Conservation (phyloP, 2,888 invertebrate species). For the Carpatolechia fugitivella region DNA sequence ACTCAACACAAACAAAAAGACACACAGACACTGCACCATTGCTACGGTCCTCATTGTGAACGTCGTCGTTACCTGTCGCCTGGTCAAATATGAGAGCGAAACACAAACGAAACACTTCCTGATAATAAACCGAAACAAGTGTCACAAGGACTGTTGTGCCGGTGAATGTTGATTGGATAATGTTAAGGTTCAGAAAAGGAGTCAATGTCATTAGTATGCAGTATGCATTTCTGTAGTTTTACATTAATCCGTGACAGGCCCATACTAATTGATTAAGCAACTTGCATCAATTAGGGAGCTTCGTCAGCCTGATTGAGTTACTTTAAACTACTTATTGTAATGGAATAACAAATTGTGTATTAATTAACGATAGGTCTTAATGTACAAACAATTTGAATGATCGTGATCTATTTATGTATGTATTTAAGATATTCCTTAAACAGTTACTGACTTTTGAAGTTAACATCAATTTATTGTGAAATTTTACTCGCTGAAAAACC, state of each 20-base stretch:
- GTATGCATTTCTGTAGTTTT: neutral
- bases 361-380: too few relatives aligned
- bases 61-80: neutral
- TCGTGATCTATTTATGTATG: too few relatives aligned
- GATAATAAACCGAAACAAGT: neutral
- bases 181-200: neutral
- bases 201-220: conserved; percentile 5
- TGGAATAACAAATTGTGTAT: too few relatives aligned
- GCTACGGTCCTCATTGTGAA: conserved; percentile 4
- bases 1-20: conserved; percentile 15
- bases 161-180: neutral
- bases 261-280: conserved; percentile 6
- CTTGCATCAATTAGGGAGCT: neutral
- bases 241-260: neutral
- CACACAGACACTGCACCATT: conserved; percentile 7
- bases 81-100: neutral
- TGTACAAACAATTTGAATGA: too few relatives aligned
- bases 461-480: too few relatives aligned
- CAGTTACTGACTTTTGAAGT: too few relatives aligned
- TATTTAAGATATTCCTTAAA: too few relatives aligned
- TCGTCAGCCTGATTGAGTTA: neutral
- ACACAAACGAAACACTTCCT: neutral
- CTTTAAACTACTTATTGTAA: neutral
- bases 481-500: too few relatives aligned
- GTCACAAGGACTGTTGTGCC: neutral